These are phyloP conservation scores for Pristionchus maxplancki DNA, from an alignment of 2,888 invertebrate genomes.

Conservation along the genomic window DNA sequence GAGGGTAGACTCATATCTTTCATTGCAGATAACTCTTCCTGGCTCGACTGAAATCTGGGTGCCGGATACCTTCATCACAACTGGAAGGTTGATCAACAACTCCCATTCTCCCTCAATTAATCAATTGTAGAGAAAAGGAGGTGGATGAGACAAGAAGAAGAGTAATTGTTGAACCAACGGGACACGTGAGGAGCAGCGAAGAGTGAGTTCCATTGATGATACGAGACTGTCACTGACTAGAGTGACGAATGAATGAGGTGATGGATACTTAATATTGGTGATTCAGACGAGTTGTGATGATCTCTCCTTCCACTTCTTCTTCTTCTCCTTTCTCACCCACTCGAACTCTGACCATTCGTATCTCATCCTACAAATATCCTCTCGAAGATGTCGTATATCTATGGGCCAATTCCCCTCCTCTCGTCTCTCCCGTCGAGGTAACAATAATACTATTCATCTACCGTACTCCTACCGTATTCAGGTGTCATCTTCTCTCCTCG, in stretches of 20 bases:
- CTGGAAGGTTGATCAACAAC: slow-evolving; percentile 56
- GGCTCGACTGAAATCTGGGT: slow-evolving; percentile 69
- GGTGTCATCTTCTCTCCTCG: slow-evolving; percentile 68
- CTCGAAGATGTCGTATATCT: slow-evolving; percentile 75
- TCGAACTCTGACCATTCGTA: slow-evolving; percentile 61
- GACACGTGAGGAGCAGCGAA: slow-evolving; percentile 69
- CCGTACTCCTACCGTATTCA: slow-evolving; percentile 42
- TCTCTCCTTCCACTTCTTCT: slow-evolving; percentile 54
- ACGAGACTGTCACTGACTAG: too few species aligned
- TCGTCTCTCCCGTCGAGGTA: slow-evolving; percentile 73
- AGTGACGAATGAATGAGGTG: background rate
- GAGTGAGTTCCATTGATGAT: slow-evolving; percentile 56
- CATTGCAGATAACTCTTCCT: slow-evolving; percentile 62
- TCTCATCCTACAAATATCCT: slow-evolving; percentile 69
- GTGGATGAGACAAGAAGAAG: slow-evolving; percentile 51
- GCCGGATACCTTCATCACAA: slow-evolving; percentile 75
- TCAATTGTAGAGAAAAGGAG: slow-evolving; percentile 37
- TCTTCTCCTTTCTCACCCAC: slow-evolving; percentile 66
- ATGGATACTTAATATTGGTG: background rate
- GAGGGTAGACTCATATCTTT: background rate
- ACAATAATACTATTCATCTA: background rate
- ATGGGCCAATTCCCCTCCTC: slow-evolving; percentile 76
- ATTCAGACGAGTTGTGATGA: slow-evolving; percentile 31
- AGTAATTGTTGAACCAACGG: slow-evolving; percentile 69
- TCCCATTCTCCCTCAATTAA: background rate